Evolutionary conservation across 2,888 invertebrate genomes (phyloP), one percentile per base, ranked within the genome.

Genomic region (Leucophenga maculata): DNA sequence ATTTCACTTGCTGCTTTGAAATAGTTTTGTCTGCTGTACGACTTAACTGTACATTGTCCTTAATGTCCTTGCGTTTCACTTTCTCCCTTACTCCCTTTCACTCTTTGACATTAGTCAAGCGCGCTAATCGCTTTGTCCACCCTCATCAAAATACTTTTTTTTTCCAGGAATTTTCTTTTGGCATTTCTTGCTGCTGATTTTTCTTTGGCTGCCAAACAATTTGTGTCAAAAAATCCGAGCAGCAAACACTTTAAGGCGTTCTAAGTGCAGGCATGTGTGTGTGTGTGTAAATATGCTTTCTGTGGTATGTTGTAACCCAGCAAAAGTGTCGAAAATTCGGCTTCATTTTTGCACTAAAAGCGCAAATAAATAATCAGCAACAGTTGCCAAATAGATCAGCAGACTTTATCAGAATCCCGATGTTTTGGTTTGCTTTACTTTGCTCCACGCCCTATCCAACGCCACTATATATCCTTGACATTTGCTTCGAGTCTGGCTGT

Each of bases 291-390:
- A n/a, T n/a, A n/a, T n/a, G n/a, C n/a, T n/a, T n/a, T 67, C 13
- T 20, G n/a, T 13, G 57, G 22, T 67, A 16, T 70, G 46, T 65
- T 52, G 55, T 32, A 68, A 65, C 65, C 70, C n/a, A 52, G 44
- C n/a, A 57, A 69, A 65, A 59, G 64, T 68, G 54, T 67, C 16
- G 39, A n/a, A 22, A 32, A 9, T 39, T 39, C 16, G 46, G 13
- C 57, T 44, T 71, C 68, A 64, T 67, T 70, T 54, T 32, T 22
- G 65, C 65, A 67, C 81, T 81, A 83, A 81, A 81, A 81, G 80
- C 80, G 75, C 79, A 81, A 81, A 81, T 81, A 81, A 81, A 81
- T 81, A 81, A 81, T 83, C 80, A 78, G 78, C 80, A 81, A 81
- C 80, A 81, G 80, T 81, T 81, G 80, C 80, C 80, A 77, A 81